Base-by-base conservation (phyloP, 2,888 invertebrate species). In the Sinhomidia bicolor region DNA sequence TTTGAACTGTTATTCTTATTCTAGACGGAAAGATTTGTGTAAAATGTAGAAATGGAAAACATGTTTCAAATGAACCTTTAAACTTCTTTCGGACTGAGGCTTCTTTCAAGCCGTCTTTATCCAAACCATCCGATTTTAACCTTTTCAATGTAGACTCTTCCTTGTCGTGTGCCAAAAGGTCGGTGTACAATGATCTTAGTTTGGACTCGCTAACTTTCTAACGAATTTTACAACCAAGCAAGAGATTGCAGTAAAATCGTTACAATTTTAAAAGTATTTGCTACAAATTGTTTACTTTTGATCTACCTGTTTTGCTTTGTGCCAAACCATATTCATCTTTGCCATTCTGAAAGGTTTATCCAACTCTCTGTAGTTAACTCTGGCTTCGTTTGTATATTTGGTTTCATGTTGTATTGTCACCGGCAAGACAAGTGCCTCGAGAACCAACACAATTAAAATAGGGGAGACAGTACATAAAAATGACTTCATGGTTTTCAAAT, bases 141-240 rank as follows among this genome's bases (percentile, higher is more conserved):
- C 96, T 96, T 93, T 99, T 99, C 93, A 96, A 95, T 0, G 96
- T 95, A 47, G 98, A 94, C 94, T 99, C 98, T 93, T 98, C 97
- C 94, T 98, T 98, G 93, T 99, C 98, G 90, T 98, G 98, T 62
- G 98, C 95, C 94, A 97, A 97, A 6, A 99, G 94, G 93, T 98
- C 98, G 93, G 97, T 96, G 93, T 96, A 97, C 23, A 99, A 93
- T 0, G 97, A 97, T 93, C 97, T 97, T 36, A 99, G 94, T 93
- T 98, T 98, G 0, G 96, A 95, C 93, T 97, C 97, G 4, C 97
- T 96, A 57, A 98, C 93, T 89, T 97, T 95, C 98, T 97, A n/a
- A 93, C 26, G n/a, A 47, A 92, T 89, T 29, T 12, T 4, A 47
- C 1, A 79, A 47, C 82, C n/a, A n/a, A n/a, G n/a, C n/a, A 54